Evolutionary conservation across 2,113 vertebrate species (phyloP).

Genomic region (Varanus komodoensis): DNA sequence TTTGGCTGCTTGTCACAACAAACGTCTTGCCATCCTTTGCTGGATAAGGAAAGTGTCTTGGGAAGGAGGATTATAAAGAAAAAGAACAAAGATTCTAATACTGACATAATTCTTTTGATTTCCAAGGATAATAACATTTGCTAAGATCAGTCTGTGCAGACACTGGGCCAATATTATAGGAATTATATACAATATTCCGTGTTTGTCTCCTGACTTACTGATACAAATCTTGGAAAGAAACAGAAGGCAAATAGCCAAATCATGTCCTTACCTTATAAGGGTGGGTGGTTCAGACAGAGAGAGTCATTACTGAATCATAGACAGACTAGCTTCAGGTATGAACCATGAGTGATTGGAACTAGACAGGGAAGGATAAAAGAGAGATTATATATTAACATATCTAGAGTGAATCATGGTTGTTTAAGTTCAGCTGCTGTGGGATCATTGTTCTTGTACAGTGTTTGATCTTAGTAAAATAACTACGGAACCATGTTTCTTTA

Average conservation of each 20-base stretch:
- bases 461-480: slow-evolving; percentile 18
- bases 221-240: slow-evolving; percentile 32
- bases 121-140: neutral
- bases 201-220: neutral
- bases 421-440: slow-evolving; percentile 6
- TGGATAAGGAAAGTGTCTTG: neutral
- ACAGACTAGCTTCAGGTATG: neutral
- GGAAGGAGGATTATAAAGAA: neutral
- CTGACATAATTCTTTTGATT: neutral
- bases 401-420: slow-evolving; percentile 24
- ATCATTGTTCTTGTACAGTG: neutral
- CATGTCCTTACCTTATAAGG: neutral
- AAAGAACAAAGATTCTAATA: neutral
- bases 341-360: neutral
- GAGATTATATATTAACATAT: neutral
- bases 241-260: neutral
- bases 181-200: neutral
- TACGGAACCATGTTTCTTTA: slow-evolving; percentile 16
- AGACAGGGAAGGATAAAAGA: slow-evolving; percentile 20
- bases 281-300: neutral
- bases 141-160: neutral
- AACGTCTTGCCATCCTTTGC: too few relatives aligned
- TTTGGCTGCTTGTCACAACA: neutral
- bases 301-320: neutral
- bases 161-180: neutral